Evolutionary conservation across 1,140 invertebrate genomes (phyloP).

Genomic region (Penaeus japonicus): DNA sequence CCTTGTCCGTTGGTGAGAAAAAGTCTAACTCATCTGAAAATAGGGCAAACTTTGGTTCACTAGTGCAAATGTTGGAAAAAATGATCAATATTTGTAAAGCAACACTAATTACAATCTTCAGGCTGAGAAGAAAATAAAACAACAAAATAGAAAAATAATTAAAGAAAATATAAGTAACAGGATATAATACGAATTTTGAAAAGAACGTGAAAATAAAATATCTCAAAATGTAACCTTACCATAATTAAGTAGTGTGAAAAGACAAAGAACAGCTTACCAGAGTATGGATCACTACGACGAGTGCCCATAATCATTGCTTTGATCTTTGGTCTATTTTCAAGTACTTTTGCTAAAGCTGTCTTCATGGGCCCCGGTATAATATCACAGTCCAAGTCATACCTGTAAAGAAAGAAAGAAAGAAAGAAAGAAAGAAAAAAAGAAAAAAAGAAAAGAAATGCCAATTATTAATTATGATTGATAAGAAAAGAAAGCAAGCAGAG

Average conservation of each 20-base stretch:
- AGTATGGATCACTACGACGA: constrained; percentile 83
- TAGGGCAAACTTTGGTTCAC: neutral
- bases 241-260: neutral
- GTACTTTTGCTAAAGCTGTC: constrained; percentile 71
- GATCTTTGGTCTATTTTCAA: constrained; percentile 72
- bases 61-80: neutral
- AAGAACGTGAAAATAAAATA: neutral
- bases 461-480: neutral
- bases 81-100: neutral
- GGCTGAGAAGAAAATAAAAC: neutral
- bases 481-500: neutral
- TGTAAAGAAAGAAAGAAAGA: constrained; percentile 59
- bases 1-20: constrained; percentile 73
- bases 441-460: neutral
- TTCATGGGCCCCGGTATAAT: constrained; percentile 78
- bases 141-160: neutral
- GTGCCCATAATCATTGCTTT: constrained; percentile 90
- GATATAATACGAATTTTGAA: neutral
- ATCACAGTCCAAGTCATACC: constrained; percentile 78
- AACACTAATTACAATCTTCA: neutral
- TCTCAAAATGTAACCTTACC: neutral
- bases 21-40: constrained; percentile 48
- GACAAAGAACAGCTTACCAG: constrained; percentile 67
- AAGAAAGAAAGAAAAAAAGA: neutral
- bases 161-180: neutral